These are phyloP conservation scores for Tetragonula carbonaria DNA, from an alignment of 2,888 invertebrate genomes.

Conservation along the genomic window DNA sequence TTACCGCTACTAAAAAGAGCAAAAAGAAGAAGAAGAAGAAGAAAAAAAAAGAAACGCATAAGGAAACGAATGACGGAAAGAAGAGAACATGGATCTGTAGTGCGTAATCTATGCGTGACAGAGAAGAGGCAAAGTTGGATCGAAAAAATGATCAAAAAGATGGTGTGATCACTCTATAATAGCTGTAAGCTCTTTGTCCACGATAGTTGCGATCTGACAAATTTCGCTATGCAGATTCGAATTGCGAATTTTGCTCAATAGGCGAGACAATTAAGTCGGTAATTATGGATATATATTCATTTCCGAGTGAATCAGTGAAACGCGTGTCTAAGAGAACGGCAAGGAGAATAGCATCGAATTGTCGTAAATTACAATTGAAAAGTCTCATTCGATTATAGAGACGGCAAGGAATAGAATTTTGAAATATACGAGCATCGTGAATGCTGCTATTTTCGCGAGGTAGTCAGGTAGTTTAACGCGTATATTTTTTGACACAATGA, in stretches of 20 bases:
- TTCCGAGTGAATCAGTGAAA: not conserved
- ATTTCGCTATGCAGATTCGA: slow-evolving; percentile 18
- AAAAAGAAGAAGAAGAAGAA: not conserved
- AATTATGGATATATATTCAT: slow-evolving; percentile 41
- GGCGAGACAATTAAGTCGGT: slow-evolving; percentile 30
- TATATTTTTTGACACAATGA: slow-evolving; percentile 35
- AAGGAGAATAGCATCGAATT: not conserved
- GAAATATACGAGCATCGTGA: not conserved
- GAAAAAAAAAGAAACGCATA: not conserved
- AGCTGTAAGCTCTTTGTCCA: not conserved
- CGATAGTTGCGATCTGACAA: slow-evolving; percentile 36
- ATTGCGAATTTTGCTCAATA: not conserved
- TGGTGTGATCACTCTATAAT: too few species aligned
- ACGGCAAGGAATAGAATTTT: not conserved
- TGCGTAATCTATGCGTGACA: not conserved
- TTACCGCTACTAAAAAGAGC: too few species aligned
- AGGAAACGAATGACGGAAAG: not conserved
- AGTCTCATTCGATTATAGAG: too few species aligned
- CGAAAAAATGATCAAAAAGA: not conserved
- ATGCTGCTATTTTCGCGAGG: slow-evolving; percentile 9
- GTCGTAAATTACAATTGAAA: not conserved
- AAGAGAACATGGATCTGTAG: too few species aligned
- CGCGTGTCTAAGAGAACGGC: not conserved
- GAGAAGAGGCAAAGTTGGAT: not conserved
- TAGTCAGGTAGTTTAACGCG: slow-evolving; percentile 6